Conservation (phyloP, 2,888 invertebrate genomes). For the Eupithecia centaureata region DNA sequence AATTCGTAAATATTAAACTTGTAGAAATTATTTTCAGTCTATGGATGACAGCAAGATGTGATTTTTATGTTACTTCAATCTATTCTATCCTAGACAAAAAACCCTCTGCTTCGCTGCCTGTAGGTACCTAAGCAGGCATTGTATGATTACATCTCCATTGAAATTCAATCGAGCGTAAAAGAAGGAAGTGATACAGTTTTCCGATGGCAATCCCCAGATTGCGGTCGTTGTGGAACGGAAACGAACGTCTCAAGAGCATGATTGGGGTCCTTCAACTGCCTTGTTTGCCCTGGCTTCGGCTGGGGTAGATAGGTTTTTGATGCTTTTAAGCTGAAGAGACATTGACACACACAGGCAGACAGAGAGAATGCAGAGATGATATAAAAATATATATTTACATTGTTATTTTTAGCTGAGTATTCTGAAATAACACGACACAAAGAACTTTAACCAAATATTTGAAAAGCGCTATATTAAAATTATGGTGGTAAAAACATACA, state of each 20-base stretch:
- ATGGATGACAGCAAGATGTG: no score
- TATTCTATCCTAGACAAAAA: no score
- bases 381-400: background rate
- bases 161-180: constrained; percentile 17
- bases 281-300: constrained; percentile 36
- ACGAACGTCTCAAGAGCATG: constrained; percentile 80
- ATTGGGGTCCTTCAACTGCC: constrained; percentile 56
- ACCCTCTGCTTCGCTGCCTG: no score
- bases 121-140: background rate
- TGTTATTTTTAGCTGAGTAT: background rate
- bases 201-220: constrained; percentile 49
- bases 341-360: background rate
- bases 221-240: constrained; percentile 59
- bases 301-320: constrained; percentile 37
- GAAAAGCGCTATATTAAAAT: background rate
- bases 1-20: no score
- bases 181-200: constrained; percentile 32
- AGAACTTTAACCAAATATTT: background rate
- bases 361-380: background rate
- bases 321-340: constrained; percentile 18
- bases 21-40: no score
- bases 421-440: background rate
- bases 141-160: constrained; percentile 14
- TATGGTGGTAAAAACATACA: background rate
- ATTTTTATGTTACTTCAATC: no score